These are phyloP conservation scores for Drosophila nr. perissopoda DNA, from an alignment of 2,888 invertebrate genomes.

Conservation along the genomic window DNA sequence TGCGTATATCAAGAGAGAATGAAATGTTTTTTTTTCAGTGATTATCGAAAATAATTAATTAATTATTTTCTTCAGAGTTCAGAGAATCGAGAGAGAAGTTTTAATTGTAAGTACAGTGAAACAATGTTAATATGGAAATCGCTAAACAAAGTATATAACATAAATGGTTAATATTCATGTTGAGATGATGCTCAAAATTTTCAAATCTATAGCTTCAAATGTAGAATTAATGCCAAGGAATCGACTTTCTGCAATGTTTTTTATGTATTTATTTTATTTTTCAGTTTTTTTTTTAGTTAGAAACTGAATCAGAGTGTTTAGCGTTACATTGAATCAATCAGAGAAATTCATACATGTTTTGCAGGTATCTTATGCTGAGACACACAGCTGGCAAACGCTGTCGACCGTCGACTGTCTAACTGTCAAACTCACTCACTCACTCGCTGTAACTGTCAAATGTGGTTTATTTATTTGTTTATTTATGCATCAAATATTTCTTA, in stretches of 20 bases:
- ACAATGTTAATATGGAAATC: neutral
- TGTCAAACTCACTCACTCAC: slow-evolving; percentile 56
- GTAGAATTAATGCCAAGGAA: neutral
- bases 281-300: neutral
- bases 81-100: neutral
- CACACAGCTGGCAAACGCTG: slow-evolving; percentile 46
- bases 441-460: slow-evolving; percentile 66
- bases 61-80: too few relatives aligned
- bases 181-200: too few relatives aligned
- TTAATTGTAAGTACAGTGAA: neutral
- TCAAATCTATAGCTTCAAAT: neutral
- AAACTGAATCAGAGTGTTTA: neutral
- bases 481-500: slow-evolving; percentile 62
- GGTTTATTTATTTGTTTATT: slow-evolving; percentile 55
- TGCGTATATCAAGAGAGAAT: neutral
- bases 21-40: too few relatives aligned
- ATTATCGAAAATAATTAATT: too few relatives aligned
- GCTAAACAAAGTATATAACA: neutral
- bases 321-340: slow-evolving; percentile 1
- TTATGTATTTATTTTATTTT: neutral
- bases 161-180: neutral
- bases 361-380: neutral
- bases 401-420: slow-evolving; percentile 40
- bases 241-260: neutral
- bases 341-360: neutral